phyloP scores from a whole-genome alignment of 2,888 invertebrate species.

The Patella ulyssiponensis region DNA sequence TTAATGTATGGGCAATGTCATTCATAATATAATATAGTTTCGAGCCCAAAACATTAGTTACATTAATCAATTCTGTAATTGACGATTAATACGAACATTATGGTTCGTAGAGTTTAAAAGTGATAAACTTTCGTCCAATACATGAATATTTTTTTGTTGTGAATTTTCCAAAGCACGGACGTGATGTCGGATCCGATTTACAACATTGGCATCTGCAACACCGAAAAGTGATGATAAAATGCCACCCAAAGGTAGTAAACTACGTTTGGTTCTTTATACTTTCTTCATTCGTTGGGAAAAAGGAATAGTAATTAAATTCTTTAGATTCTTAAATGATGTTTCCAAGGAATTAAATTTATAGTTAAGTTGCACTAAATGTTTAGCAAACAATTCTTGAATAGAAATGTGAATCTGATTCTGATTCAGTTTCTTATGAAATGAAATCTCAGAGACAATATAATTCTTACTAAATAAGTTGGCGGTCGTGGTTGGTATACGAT shows the following conservation, averaged over 20 bases:
- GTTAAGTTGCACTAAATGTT: neutral
- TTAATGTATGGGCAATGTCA: neutral
- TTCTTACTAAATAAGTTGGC: neutral
- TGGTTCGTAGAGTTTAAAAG: neutral
- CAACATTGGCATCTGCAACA: neutral
- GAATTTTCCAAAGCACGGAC: neutral
- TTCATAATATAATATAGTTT: neutral
- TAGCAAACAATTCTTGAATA: neutral
- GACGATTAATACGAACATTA: neutral
- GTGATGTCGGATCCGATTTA: neutral
- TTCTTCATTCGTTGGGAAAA: too few species aligned
- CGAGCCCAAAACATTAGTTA: neutral
- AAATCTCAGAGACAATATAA: neutral
- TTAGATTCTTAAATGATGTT: too few species aligned
- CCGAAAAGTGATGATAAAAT: slow-evolving; percentile 3
- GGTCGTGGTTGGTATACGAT: neutral
- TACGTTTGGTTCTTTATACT: neutral
- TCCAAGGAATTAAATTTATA: too few species aligned
- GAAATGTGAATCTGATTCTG: neutral
- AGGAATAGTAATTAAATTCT: too few species aligned
- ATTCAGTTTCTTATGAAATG: neutral
- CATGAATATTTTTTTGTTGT: slow-evolving; percentile 6
- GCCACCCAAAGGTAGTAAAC: neutral
- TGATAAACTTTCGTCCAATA: neutral
- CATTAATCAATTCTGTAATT: neutral